These are phyloP conservation scores for Oxycera nigricornis DNA, from an alignment of 2,888 invertebrate species.

Conservation along the genomic window DNA sequence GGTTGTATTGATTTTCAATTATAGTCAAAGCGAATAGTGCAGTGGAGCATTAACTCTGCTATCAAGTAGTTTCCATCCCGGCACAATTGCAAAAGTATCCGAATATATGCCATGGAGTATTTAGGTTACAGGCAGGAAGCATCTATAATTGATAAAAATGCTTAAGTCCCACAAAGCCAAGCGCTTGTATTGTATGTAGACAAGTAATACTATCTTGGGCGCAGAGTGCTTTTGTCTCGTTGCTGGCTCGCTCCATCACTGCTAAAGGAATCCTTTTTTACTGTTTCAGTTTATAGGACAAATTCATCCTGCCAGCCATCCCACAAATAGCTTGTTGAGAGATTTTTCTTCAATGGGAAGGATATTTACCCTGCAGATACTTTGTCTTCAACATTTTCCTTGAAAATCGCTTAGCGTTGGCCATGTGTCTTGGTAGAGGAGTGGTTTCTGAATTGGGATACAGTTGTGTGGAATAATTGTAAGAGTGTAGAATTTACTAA, in stretches of 20 bases:
- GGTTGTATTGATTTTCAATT: constrained; percentile 35
- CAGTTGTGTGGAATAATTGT: too few relatives aligned
- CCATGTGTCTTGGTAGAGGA: neutral
- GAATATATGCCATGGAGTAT: constrained; percentile 29
- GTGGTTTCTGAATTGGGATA: neutral
- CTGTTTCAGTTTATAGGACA: constrained; percentile 30
- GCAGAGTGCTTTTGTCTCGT: neutral
- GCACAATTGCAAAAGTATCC: neutral
- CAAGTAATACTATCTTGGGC: neutral
- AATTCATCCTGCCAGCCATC: constrained; percentile 21
- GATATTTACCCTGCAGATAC: constrained; percentile 35
- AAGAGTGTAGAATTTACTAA: too few relatives aligned
- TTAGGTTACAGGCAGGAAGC: constrained; percentile 28
- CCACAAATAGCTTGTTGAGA: constrained; percentile 31
- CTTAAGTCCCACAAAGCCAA: constrained; percentile 27
- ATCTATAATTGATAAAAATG: constrained; percentile 40
- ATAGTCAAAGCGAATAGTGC: constrained; percentile 37
- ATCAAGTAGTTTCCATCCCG: constrained; percentile 27
- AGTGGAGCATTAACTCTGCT: constrained; percentile 31
- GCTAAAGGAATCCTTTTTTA: constrained; percentile 10
- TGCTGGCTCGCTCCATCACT: neutral
- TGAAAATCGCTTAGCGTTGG: neutral
- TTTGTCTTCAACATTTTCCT: constrained; percentile 28
- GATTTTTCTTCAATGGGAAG: constrained; percentile 34
- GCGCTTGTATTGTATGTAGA: constrained; percentile 23